Conservation (phyloP, 2,797 vertebrate genomes). For the Tinamus major region DNA sequence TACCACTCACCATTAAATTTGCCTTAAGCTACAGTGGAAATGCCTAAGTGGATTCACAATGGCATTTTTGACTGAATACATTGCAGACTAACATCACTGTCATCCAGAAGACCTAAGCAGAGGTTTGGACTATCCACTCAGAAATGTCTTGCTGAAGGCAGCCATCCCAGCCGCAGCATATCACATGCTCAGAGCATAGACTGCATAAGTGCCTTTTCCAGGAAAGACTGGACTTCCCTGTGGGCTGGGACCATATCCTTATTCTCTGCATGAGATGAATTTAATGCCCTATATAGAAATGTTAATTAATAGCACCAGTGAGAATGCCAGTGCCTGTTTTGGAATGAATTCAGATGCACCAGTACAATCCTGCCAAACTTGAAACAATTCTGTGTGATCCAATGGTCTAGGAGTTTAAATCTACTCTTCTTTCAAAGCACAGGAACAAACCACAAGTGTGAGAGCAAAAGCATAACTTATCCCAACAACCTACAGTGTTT, state of each 20-base stretch:
- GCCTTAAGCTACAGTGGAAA: not conserved
- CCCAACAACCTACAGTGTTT: not conserved
- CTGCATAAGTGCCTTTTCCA: not conserved
- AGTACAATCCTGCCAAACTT: not conserved
- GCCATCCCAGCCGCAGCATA: not conserved
- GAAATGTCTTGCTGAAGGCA: not conserved
- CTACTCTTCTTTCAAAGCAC: not conserved
- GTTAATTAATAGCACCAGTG: not conserved
- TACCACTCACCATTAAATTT: slow-evolving; percentile 7
- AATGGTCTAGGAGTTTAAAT: not conserved
- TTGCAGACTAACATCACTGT: not conserved
- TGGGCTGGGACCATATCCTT: not conserved
- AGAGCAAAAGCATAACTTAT: not conserved
- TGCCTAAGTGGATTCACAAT: not conserved
- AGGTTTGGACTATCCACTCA: not conserved
- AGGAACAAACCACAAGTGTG: not conserved
- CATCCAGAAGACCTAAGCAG: not conserved
- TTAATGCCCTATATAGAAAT: not conserved
- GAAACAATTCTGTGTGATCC: not conserved
- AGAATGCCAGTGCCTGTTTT: not conserved
- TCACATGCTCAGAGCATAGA: not conserved
- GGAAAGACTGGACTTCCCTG: not conserved
- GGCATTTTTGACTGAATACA: not conserved
- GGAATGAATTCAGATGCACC: not conserved
- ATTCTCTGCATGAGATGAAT: not conserved